Evolutionary conservation across 2,113 vertebrate species (phyloP).

Genomic region (Forbesichthys papilliferus): DNA sequence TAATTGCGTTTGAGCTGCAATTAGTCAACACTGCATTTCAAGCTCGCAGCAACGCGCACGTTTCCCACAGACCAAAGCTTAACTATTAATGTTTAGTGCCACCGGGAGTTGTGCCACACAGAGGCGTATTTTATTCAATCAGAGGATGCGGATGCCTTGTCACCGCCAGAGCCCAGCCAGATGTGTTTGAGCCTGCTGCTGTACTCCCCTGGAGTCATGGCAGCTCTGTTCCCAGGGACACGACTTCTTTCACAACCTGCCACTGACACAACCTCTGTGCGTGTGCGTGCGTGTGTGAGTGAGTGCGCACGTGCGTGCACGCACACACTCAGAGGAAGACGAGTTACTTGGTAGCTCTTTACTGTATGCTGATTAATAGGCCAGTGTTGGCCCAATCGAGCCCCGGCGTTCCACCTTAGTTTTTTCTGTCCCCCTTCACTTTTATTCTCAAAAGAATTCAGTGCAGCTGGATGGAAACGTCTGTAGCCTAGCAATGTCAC

Average conservation of each 20-base stretch:
- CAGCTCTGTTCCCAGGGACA: slow-evolving; percentile 43
- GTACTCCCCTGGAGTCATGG: slow-evolving; percentile 40
- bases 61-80: slow-evolving; percentile 12
- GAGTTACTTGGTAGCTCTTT: slow-evolving; percentile 18
- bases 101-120: slow-evolving; percentile 21
- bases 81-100: slow-evolving; percentile 31
- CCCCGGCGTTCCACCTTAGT: slow-evolving; percentile 7
- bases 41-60: slow-evolving; percentile 7
- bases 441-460: background rate
- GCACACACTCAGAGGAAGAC: slow-evolving; percentile 25
- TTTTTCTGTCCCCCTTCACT: slow-evolving; percentile 8
- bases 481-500: background rate
- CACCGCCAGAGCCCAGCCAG: slow-evolving; percentile 27
- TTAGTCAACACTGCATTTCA: slow-evolving; percentile 45
- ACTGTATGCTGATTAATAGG: slow-evolving; percentile 19
- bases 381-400: slow-evolving; percentile 11
- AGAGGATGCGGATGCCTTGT: slow-evolving; percentile 21
- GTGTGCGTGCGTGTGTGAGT: too few relatives aligned
- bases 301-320: background rate
- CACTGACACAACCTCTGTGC: slow-evolving; percentile 22
- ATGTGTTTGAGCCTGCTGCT: slow-evolving; percentile 39
- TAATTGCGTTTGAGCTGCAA: slow-evolving; percentile 63
- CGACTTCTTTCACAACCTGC: slow-evolving; percentile 54
- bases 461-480: slow-evolving; percentile 3
- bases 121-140: slow-evolving; percentile 36